These are phyloP conservation scores for Oreochromis aureus DNA, from an alignment of 2,113 vertebrate genomes.

Conservation along the genomic window DNA sequence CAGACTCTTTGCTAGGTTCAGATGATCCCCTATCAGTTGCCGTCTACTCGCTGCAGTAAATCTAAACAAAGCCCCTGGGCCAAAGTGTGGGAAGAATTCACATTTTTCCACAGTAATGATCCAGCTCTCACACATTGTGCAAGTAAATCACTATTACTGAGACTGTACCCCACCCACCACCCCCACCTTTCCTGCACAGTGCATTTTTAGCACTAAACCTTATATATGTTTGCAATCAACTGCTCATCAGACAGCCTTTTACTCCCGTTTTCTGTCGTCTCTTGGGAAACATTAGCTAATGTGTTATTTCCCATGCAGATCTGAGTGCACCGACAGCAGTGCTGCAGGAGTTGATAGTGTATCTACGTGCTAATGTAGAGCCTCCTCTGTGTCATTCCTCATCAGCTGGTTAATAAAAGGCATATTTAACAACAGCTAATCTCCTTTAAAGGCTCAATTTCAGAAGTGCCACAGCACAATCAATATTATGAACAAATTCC, in stretches of 20 bases:
- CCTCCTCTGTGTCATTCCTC: slow-evolving; percentile 15
- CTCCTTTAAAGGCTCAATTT: slow-evolving; percentile 59
- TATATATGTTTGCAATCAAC: slow-evolving; percentile 49
- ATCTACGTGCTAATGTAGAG: not conserved
- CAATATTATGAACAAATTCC: slow-evolving; percentile 53
- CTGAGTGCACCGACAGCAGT: not conserved
- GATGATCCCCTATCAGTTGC: not conserved
- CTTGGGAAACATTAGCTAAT: slow-evolving; percentile 2
- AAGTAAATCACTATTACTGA: slow-evolving; percentile 49
- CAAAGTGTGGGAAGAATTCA: slow-evolving; percentile 26
- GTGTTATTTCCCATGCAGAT: not conserved
- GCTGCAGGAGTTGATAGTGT: not conserved
- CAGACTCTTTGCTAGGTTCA: not conserved
- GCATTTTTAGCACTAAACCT: slow-evolving; percentile 17
- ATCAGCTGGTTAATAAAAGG: slow-evolving; percentile 56
- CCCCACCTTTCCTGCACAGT: not conserved
- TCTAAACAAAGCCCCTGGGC: slow-evolving; percentile 40
- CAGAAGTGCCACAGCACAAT: slow-evolving; percentile 28
- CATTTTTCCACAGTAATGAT: slow-evolving; percentile 31
- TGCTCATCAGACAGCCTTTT: slow-evolving; percentile 15
- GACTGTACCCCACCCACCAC: not conserved
- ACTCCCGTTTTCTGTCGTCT: not conserved
- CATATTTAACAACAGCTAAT: slow-evolving; percentile 56
- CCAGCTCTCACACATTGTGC: not conserved
- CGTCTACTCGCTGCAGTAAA: not conserved